Conservation (phyloP, 1,140 invertebrate species). For the Drosophila lowei region DNA sequence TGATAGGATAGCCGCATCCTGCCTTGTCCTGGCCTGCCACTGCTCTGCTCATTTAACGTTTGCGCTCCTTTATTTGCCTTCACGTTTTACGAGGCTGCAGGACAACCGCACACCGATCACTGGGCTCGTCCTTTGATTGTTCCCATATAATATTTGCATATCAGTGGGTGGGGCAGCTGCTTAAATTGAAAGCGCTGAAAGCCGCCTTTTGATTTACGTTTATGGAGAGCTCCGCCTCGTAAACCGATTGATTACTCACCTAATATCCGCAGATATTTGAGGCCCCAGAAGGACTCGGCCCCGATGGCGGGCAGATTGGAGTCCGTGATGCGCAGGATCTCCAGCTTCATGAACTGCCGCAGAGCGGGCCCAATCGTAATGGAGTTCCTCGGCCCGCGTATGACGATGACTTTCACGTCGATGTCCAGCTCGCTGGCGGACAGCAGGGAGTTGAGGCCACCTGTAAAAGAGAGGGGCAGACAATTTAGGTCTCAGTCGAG, state of each 20-base stretch:
- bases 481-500: too few relatives aligned
- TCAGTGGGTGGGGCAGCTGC: slow-evolving; percentile 43
- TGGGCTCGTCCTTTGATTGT: slow-evolving; percentile 32
- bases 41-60: slow-evolving; percentile 62
- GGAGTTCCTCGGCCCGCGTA: slow-evolving; percentile 88
- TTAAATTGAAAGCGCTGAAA: slow-evolving; percentile 64
- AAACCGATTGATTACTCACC: slow-evolving; percentile 77
- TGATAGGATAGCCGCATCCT: slow-evolving; percentile 16
- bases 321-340: slow-evolving; percentile 89
- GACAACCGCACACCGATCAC: slow-evolving; percentile 43
- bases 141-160: slow-evolving; percentile 68
- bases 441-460: slow-evolving; percentile 84
- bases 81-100: slow-evolving; percentile 60
- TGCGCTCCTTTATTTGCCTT: slow-evolving; percentile 62
- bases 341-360: slow-evolving; percentile 86
- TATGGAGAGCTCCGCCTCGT: slow-evolving; percentile 28
- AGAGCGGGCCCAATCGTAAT: slow-evolving; percentile 91
- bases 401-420: slow-evolving; percentile 87
- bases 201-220: slow-evolving; percentile 31
- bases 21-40: slow-evolving; percentile 39
- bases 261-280: slow-evolving; percentile 87
- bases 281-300: slow-evolving; percentile 90
- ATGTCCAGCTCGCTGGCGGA: slow-evolving; percentile 86
- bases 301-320: slow-evolving; percentile 91
- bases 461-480: slow-evolving; percentile 84